These are phyloP conservation scores for Rotaria socialis DNA, from an alignment of 2,888 invertebrate species.

Conservation along the genomic window DNA sequence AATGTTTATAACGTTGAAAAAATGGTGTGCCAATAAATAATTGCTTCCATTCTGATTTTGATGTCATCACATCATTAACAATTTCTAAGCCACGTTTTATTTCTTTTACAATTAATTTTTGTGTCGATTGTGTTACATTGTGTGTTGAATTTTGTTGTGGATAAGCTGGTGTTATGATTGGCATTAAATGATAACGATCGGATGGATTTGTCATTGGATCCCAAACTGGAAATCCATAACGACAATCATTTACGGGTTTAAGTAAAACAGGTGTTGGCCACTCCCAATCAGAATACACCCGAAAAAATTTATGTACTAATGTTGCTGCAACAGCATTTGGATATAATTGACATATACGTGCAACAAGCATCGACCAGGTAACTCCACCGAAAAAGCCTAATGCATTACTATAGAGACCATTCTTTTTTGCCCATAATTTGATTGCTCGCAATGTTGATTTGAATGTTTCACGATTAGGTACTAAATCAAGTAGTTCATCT, in stretches of 20 bases:
- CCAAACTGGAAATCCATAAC: conserved; percentile 80
- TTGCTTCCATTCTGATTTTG: conserved; percentile 79
- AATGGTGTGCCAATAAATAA: conserved; percentile 91
- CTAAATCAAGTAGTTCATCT: conserved; percentile 89
- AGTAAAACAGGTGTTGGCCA: conserved; percentile 97
- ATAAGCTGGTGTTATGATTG: conserved; percentile 99
- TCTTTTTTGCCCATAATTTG: conserved; percentile 88
- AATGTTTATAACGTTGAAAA: conserved; percentile 71
- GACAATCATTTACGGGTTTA: conserved; percentile 75
- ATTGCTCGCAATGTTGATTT: conserved; percentile 85
- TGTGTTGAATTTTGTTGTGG: conserved; percentile 99
- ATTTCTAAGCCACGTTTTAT: conserved; percentile 66
- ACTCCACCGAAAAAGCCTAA: conserved; percentile 95
- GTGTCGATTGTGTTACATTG: conserved; percentile 87
- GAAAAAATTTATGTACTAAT: conserved; percentile 92
- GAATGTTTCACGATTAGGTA: conserved; percentile 87
- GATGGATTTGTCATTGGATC: conserved; percentile 85
- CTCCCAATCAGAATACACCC: conserved; percentile 95
- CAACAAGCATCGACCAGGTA: conserved; percentile 98
- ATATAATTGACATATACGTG: conserved; percentile 92
- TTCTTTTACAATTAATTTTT: conserved; percentile 85
- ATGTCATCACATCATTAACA: conserved; percentile 68
- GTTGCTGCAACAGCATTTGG: conserved; percentile 79
- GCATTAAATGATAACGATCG: conserved; percentile 93
- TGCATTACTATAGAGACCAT: conserved; percentile 95